Evolutionary conservation across 2,797 vertebrate genomes (phyloP), one percentile per base, ranked within the genome.

Genomic region (Chiloscyllium punctatum): DNA sequence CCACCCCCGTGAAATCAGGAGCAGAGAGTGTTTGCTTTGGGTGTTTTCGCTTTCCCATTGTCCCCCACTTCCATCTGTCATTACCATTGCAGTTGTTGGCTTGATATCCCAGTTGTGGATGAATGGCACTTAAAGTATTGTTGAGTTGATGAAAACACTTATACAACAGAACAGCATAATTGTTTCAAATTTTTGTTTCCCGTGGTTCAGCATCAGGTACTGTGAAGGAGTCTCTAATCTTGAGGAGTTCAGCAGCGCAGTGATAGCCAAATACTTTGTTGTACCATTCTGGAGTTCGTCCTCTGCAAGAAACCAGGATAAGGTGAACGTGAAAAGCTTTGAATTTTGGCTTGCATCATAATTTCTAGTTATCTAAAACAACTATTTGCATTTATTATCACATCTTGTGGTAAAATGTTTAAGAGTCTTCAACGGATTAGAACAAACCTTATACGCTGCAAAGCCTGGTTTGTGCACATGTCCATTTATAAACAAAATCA

Each of bases 221-320:
- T 96, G 96, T 97, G 96, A 97, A 97, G 72, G 97, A 98, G 96
- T 98, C 97, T 95, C 97, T 96, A 95, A 98, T 96, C 9, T 97
- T 97, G 96, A 97, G 95, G 66, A 98, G 96, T 18, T 97, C 96
- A 0, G 97, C 97, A 95, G 98, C 97, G 97, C 98, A 97, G 23
- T 97, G 97, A 48, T 97, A 97, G 66, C 98, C 98, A 94, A 97
- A 97, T 79, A 97, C 97, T 96, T 96, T 98, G 96, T 97, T 96
- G 97, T 98, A 97, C 98, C 98, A 98, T 96, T 98, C 98, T 57
- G 96, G 97, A 2, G 98, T 98, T 68, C 97, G 97, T 21, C 98
- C 98, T 96, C 98, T 98, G 96, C 27, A 96, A 95, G 68, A 94
- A 96, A 96, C 0, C 92, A 96, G 96, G 69, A 27, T 0, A 92